Base-by-base conservation (phyloP, 92 coral and sea anemone genomes). In the Actinostola sp. region DNA sequence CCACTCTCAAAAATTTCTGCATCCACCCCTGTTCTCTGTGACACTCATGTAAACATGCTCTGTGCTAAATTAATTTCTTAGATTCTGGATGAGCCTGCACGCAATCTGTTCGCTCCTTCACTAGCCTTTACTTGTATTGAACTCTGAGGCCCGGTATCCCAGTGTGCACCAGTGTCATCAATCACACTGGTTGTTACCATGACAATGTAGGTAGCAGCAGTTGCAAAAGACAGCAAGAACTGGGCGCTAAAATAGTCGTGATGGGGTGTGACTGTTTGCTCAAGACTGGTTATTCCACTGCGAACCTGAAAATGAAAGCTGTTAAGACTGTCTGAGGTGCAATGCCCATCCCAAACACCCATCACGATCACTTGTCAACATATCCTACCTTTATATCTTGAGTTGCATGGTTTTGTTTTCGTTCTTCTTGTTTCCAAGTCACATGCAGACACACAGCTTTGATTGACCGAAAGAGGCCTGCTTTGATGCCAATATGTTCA, bases 231-330 rank as follows among this genome's bases (percentile, higher is more conserved):
- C 54, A 94, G 92, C 35, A 94, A 92, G 78, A 94, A 94, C 83
- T 94, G 98, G 81, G 97, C 93, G 70, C 98, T 91, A 79, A 94
- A 94, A 76, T 94, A 94, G 65, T 94, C 98, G 32, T 94, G 85
- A 75, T 91, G 98, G 5, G 98, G 97, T 26, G 84, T 81, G 19
- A 94, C 98, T 0, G 90, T 85, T 69, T 94, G 98, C 64, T 91
- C 90, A 10, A 94, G 88, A 77, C 92, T 89, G 59, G 89, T 82
- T 46, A 89, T 75, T 36, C 60, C 55, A 25, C 84, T 89, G 31
- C 63, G 87, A n/a, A 76, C 31, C 98, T 92, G 81, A 29, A 80
- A n/a, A n/a, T n/a, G n/a, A n/a, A n/a, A n/a, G n/a, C n/a, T n/a
- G n/a, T n/a, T n/a, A n/a, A n/a, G n/a, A n/a, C n/a, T n/a, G n/a